Evolutionary conservation across 2,113 vertebrate species (phyloP).

Genomic region (Entomyzon cyanotis): DNA sequence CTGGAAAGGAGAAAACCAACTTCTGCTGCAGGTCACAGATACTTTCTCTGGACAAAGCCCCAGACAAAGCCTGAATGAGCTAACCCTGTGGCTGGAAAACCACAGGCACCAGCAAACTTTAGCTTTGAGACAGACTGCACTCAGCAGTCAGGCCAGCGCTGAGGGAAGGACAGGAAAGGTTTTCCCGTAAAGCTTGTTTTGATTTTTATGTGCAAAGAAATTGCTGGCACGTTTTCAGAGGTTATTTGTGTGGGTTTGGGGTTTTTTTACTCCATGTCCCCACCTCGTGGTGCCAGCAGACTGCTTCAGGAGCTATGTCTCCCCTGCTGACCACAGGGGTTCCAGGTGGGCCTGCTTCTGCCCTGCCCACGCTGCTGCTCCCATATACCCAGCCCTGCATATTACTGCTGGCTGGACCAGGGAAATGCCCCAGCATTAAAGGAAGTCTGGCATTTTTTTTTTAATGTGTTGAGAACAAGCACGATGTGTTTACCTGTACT

Average conservation of each 20-base stretch:
- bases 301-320: background rate
- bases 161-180: background rate
- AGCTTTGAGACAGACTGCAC: background rate
- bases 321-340: accelerated
- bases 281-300: background rate
- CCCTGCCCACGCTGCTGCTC: background rate
- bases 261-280: background rate
- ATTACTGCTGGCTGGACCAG: background rate
- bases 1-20: background rate
- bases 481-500: background rate
- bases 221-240: background rate
- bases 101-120: background rate
- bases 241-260: background rate
- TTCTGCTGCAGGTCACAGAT: background rate
- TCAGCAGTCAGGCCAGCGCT: accelerated
- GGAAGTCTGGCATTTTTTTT: background rate
- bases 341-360: background rate
- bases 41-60: background rate
- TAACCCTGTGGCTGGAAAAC: background rate
- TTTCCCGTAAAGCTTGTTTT: background rate
- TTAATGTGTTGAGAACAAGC: background rate
- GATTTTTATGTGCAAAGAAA: background rate
- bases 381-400: accelerated
- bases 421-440: background rate
- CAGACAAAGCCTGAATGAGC: background rate